Conservation (phyloP, 2,888 invertebrate genomes). For the Caradrina kadenii region DNA sequence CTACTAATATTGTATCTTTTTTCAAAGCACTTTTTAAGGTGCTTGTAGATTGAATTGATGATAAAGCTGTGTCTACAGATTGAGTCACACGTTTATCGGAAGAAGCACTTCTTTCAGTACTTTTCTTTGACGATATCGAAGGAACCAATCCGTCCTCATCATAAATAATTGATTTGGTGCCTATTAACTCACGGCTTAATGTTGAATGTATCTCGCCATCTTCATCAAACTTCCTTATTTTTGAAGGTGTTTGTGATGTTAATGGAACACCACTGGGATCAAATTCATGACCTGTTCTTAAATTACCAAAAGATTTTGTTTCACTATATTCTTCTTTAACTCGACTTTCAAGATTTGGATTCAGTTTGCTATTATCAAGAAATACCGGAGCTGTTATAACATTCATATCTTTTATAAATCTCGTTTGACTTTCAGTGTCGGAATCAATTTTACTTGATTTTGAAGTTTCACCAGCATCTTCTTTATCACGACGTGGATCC, state of each 20-base stretch:
- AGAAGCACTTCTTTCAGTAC: neutral
- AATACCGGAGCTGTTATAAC: constrained; percentile 18
- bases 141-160: constrained; percentile 4
- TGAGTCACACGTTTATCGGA: constrained; percentile 15
- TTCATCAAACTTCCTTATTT: constrained; percentile 2
- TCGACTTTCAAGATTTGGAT: neutral
- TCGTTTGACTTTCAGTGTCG: neutral
- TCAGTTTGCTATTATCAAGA: neutral
- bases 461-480: neutral
- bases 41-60: constrained; percentile 26
- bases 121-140: neutral
- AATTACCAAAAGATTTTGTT: neutral
- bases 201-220: neutral
- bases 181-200: constrained; percentile 23
- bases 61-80: neutral
- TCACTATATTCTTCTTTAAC: constrained; percentile 12
- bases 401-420: neutral
- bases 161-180: constrained; percentile 13
- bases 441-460: neutral
- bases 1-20: constrained; percentile 55
- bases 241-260: constrained; percentile 5
- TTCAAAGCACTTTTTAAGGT: constrained; percentile 43
- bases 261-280: neutral
- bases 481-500: neutral
- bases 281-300: neutral